Conservation (phyloP, 2,113 vertebrate genomes). For the Ifrita kowaldi region DNA sequence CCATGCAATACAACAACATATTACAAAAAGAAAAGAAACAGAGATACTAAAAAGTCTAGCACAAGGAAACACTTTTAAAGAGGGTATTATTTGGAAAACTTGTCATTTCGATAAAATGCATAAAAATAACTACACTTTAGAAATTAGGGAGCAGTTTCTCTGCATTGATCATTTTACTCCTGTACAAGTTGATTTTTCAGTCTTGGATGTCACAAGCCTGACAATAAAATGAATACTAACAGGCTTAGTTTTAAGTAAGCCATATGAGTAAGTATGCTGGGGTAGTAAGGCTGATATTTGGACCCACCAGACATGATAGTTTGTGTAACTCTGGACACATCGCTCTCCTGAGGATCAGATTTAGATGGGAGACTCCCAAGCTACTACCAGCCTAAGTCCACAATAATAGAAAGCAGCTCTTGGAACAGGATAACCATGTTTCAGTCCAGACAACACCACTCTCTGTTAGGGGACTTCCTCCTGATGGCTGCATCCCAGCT, state of each 20-base stretch:
- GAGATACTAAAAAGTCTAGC: background rate
- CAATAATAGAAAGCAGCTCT: background rate
- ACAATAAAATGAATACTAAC: background rate
- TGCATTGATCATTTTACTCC: background rate
- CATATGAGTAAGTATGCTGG: background rate
- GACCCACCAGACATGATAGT: rapidly evolving
- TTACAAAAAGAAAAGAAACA: background rate
- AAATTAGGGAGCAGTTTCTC: background rate
- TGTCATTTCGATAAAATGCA: background rate
- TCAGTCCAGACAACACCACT: background rate
- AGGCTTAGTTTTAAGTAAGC: background rate
- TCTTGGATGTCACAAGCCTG: background rate
- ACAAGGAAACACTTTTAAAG: background rate
- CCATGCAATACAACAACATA: background rate
- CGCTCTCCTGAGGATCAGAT: background rate
- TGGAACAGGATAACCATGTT: background rate
- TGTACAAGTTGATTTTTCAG: background rate
- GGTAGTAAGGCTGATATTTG: background rate
- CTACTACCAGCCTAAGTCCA: background rate
- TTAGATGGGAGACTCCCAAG: background rate
- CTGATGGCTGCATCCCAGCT: background rate
- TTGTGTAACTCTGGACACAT: background rate
- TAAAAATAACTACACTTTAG: background rate
- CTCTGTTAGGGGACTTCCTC: background rate
- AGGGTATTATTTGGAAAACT: background rate